Base-by-base conservation (phyloP, 1,140 invertebrate species). In the Dreissena rostriformis region DNA sequence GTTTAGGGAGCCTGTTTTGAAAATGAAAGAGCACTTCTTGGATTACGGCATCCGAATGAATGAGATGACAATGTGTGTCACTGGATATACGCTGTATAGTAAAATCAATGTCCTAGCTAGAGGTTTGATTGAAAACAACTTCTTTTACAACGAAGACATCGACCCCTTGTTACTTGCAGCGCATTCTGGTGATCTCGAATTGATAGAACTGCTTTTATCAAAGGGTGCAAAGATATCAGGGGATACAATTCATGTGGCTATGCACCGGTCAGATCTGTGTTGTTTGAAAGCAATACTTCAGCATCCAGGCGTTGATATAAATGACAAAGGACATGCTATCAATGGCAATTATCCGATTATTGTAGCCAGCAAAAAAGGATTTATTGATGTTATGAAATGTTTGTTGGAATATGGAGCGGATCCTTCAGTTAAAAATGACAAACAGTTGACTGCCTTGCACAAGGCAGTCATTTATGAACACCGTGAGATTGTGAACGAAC, bases 161-260 rank as follows among this genome's bases (percentile, higher is more conserved):
- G 67, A 81, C 29, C 10, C 11, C 12, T 52, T 81, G 28, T 26
- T 81, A n/a, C 70, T 81, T 10, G 79, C 79, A n/a, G 28, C 39
- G 52, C 79, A 81, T 66, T 81, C 79, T 0, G 24, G 57, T 15
- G 49, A 81, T 39, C 29, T 24, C 11, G 70, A 81, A 4, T 52
- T 52, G 0, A 57, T 81, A 49, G 14, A 73, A 66, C 73, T 61
- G 70, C 51, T 81, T 7, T 39, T 81, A 4, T 4, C 17, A 8
- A 12, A 49, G 63, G 79, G 79, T 49, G 67, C 71, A 12, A 65
- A 53, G n/a, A 57, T 81, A 4, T 63, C 79, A 4, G 79, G 70
- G 14, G 79, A 81, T 49, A 68, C 55, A 6, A 81, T 81, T 24
- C 73, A 81, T 26, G 67, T 81, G 2, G 79, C 79, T 51, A 19